Evolutionary conservation across 2,113 vertebrate species (phyloP).

Genomic region (Pica pica): DNA sequence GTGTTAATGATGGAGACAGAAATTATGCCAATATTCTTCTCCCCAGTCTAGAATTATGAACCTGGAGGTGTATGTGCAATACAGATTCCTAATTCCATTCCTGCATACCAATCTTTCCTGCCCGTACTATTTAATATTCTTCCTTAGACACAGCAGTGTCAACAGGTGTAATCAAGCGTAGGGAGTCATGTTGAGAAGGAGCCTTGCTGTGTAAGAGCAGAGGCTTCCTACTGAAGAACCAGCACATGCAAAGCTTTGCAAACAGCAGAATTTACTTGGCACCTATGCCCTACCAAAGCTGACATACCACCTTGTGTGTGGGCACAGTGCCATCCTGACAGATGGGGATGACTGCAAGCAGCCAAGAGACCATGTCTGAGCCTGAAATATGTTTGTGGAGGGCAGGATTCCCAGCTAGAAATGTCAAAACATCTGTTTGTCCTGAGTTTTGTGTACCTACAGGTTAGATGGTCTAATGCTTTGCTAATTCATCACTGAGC

Average conservation of each 20-base stretch:
- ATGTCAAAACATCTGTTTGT: constrained; percentile 61
- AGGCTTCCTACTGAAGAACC: constrained; percentile 36
- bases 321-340: constrained; percentile 69
- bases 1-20: background rate
- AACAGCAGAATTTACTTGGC: constrained; percentile 56
- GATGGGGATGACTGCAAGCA: constrained; percentile 53
- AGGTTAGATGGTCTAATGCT: constrained; percentile 1
- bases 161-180: constrained; percentile 27
- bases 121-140: background rate
- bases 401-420: constrained; percentile 54
- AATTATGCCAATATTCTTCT: background rate
- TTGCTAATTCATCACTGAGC: constrained; percentile 25
- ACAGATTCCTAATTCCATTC: background rate
- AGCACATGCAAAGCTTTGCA: constrained; percentile 36
- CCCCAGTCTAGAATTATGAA: background rate
- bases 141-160: background rate
- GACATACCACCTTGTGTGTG: constrained; percentile 62
- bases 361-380: constrained; percentile 70
- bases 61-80: background rate
- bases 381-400: constrained; percentile 62
- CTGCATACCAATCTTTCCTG: background rate
- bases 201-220: constrained; percentile 38
- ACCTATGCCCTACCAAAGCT: constrained; percentile 46
- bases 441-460: constrained; percentile 16
- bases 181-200: background rate